A percentile compares a stretch with the other conserved stretches of the same genome.
phyloP scores from a whole-genome alignment of 2,888 invertebrate species.

The Aspidiotus rigidus region DNA sequence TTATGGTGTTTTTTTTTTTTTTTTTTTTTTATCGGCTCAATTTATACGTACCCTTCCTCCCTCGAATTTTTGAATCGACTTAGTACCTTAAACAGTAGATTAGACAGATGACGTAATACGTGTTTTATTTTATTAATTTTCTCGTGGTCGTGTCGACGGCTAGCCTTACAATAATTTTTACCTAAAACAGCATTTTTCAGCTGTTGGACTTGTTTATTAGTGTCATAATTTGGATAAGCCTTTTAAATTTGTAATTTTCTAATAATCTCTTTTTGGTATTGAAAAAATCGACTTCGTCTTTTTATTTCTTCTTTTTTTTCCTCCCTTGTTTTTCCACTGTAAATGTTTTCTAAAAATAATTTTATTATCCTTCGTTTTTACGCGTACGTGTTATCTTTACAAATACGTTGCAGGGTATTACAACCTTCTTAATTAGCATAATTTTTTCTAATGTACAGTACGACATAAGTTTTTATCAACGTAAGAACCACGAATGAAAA shows the following conservation, averaged over 20 bases:
- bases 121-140: background rate
- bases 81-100: no score
- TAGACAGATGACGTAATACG: no score
- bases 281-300: background rate
- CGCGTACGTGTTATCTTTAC: background rate
- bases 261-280: background rate
- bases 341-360: conserved; percentile 6
- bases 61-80: no score
- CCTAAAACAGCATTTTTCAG: no score
- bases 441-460: conserved; percentile 26
- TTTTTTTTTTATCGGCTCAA: background rate
- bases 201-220: no score
- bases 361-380: background rate
- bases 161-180: no score
- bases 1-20: background rate
- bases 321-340: no score
- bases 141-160: no score
- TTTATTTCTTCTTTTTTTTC: conserved; percentile 18
- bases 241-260: no score
- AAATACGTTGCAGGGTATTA: conserved; percentile 28
- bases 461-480: conserved; percentile 25
- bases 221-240: no score
- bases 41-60: background rate
- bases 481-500: background rate
- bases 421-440: conserved; percentile 23